Base-by-base conservation (phyloP, 1,140 invertebrate genomes). In the Polypedilum pembai region DNA sequence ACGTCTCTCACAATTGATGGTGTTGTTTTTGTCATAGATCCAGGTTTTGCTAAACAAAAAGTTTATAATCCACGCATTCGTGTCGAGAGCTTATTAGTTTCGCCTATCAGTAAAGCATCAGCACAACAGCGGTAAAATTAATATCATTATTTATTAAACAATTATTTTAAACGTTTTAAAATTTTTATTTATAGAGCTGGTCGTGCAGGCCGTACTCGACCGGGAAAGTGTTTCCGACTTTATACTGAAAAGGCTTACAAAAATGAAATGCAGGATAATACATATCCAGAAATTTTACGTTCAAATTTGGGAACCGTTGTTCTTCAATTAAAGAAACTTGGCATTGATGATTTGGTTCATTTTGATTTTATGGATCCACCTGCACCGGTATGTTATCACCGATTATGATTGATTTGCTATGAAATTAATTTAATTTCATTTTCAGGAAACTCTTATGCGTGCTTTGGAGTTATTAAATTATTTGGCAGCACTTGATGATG, bases 291-390 rank as follows among this genome's bases (percentile, higher is more conserved):
- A 86, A 98, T 99, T 84, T 85, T 98, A 74, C 83, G 73, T 8
- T 73, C 72, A 3, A 73, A 73, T 73, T 40, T 73, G 15, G 72
- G 81, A 5, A 94, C 96, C 76, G 97, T 99, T 76, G 98, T 99
- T 72, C 83, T 99, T 74, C 98, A 99, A 80, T 80, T 92, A 76
- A 92, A 92, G 80, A 93, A 92, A 79, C 82, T 93, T 5, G 91
- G 96, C 75, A 98, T 98, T 79, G 95, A 98, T 81, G 96, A 99
- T 86, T 84, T 99, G 76, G 96, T 98, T 41, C 96, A 98, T 83
- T 98, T 98, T 84, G 96, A 98, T 84, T 98, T 98, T 84, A 98
- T 98, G 96, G 96, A 98, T 85, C 96, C 96, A 17, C 96, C 96
- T 33, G 96, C 96, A 21, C 96, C 96, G 0, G 45, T 56, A 56